A percentile compares a stretch with the other conserved stretches of the same genome.
These are phyloP conservation scores for Eublepharis macularius DNA, from an alignment of 2,113 vertebrate genomes.

Conservation along the genomic window DNA sequence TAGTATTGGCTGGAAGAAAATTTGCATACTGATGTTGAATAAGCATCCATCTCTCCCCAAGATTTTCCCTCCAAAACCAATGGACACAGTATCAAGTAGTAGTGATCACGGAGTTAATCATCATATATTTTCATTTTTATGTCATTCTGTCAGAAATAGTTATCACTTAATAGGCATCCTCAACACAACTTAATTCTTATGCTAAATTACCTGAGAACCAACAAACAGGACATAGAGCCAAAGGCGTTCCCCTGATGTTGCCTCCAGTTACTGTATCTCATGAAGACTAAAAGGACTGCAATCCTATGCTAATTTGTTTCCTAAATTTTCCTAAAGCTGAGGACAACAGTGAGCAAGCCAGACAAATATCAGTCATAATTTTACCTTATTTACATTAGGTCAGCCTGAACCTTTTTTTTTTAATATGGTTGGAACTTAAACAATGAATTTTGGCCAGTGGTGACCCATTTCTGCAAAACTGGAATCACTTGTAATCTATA, in stretches of 20 bases:
- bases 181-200: not conserved
- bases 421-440: not conserved
- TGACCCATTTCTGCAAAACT: not conserved
- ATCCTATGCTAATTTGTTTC: not conserved
- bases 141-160: not conserved
- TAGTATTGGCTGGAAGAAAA: not conserved
- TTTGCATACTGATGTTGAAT: not conserved
- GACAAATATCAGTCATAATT: not conserved
- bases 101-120: not conserved
- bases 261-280: not conserved
- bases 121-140: not conserved
- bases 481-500: not conserved
- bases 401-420: not conserved
- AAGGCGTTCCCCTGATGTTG: no score
- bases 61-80: not conserved
- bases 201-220: not conserved
- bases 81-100: not conserved
- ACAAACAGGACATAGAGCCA: no score
- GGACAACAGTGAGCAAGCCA: not conserved
- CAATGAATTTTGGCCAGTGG: not conserved
- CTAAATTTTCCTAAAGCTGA: not conserved
- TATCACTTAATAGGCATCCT: not conserved
- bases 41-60: not conserved
- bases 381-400: not conserved
- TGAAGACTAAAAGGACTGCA: not conserved